phyloP scores from a whole-genome alignment of 1,140 invertebrate genomes.

The Drosophila willistoni region DNA sequence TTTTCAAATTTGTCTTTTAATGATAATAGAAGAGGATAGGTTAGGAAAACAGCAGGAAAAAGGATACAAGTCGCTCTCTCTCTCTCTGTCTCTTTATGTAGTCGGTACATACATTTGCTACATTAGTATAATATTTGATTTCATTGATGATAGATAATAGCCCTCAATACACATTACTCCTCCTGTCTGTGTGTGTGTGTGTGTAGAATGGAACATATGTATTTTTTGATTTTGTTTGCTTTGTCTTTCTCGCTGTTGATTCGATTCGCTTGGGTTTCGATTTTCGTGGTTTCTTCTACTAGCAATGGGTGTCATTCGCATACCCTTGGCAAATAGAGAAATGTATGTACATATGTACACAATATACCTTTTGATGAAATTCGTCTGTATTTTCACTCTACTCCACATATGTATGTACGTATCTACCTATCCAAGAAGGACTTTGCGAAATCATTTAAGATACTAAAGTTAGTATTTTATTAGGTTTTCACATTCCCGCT shows the following conservation, averaged over 20 bases:
- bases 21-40: background rate
- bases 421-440: too few relatives aligned
- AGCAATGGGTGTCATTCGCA: background rate
- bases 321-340: background rate
- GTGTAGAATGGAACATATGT: background rate
- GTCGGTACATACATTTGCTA: background rate
- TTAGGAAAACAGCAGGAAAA: background rate
- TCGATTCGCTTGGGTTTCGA: constrained; percentile 46
- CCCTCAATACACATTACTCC: background rate
- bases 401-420: too few relatives aligned
- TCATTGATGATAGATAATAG: constrained; percentile 8
- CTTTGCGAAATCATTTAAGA: too few relatives aligned
- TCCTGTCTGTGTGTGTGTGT: constrained; percentile 1
- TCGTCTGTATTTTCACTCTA: too few relatives aligned
- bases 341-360: too few relatives aligned
- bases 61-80: background rate
- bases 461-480: too few relatives aligned
- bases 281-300: constrained; percentile 24
- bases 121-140: constrained; percentile 8
- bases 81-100: background rate
- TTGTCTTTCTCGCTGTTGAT: constrained; percentile 43
- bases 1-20: constrained; percentile 4
- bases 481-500: too few relatives aligned
- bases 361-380: too few relatives aligned
- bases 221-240: constrained; percentile 24